Evolutionary conservation across 35 echinoderm and acorn worm genomes (phyloP).

Genomic region (Anneissia japonica): DNA sequence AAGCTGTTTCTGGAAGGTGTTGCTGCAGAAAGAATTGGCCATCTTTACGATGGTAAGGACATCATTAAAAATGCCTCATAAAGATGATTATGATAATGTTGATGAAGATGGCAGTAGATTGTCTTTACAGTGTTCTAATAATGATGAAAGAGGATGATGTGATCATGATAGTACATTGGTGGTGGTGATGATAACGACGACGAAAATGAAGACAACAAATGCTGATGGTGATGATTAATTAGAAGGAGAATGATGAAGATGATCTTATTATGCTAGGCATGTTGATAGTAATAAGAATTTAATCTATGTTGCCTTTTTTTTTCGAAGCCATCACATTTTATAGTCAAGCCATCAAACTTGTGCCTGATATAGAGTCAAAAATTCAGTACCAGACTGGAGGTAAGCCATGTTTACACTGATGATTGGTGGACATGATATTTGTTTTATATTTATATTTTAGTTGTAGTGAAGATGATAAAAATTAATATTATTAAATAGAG

Average conservation of each 20-base stretch:
- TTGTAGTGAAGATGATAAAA: constrained; percentile 15
- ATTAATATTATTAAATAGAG: constrained; percentile 22
- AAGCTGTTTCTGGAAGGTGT: constrained; percentile 82
- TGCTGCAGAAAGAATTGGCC: constrained; percentile 67
- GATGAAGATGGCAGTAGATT: no score
- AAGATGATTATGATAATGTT: neutral
- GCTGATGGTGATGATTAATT: no score
- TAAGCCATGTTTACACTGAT: neutral
- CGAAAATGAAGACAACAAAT: no score
- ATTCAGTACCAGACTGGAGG: constrained; percentile 2
- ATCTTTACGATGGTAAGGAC: constrained; percentile 84
- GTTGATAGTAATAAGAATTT: no score
- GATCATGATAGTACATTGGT: no score
- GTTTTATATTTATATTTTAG: neutral
- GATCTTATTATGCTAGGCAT: no score
- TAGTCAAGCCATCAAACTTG: constrained; percentile 74
- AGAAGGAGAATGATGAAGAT: no score
- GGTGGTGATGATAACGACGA: no score
- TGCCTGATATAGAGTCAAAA: constrained; percentile 78
- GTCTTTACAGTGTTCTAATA: no score
- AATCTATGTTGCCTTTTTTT: no score
- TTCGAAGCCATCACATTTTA: constrained; percentile 79
- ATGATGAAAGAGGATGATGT: no score
- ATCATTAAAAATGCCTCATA: neutral
- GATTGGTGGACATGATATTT: neutral